A percentile compares a stretch with the other conserved stretches of the same genome.
Evolutionary conservation across 2,888 invertebrate species (phyloP).

Genomic region (Conomelus anceps): DNA sequence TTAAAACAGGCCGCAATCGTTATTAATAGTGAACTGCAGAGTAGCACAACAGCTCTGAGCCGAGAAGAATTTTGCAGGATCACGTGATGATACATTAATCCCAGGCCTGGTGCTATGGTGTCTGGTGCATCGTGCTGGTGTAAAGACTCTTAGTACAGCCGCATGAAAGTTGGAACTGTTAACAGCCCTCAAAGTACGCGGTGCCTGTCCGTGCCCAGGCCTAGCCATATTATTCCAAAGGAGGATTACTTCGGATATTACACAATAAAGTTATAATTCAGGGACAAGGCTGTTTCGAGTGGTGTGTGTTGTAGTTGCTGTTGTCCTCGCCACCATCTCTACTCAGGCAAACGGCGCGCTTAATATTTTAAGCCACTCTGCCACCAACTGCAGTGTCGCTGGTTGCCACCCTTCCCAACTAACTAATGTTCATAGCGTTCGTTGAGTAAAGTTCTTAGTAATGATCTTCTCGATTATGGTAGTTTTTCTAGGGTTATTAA

Average conservation of each 20-base stretch:
- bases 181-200: not conserved
- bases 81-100: not conserved
- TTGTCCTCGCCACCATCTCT: not conserved
- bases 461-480: not conserved
- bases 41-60: not conserved
- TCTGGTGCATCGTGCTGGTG: not conserved
- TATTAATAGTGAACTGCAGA: not conserved
- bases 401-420: not conserved
- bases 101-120: not conserved
- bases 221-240: not conserved
- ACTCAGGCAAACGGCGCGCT: not conserved
- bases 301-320: no score
- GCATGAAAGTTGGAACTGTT: not conserved
- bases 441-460: not conserved
- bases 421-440: not conserved
- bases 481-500: no score
- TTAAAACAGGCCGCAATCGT: not conserved
- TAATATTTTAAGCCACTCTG: not conserved
- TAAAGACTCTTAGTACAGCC: not conserved
- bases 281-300: not conserved
- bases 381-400: not conserved
- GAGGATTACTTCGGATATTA: slow-evolving; percentile 8
- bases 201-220: no score
- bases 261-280: slow-evolving; percentile 14
- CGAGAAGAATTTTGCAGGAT: not conserved